A percentile compares a stretch with the other conserved stretches of the same genome.
These are phyloP conservation scores for Apodemia duryi DNA, from an alignment of 2,888 invertebrate species.

Conservation along the genomic window DNA sequence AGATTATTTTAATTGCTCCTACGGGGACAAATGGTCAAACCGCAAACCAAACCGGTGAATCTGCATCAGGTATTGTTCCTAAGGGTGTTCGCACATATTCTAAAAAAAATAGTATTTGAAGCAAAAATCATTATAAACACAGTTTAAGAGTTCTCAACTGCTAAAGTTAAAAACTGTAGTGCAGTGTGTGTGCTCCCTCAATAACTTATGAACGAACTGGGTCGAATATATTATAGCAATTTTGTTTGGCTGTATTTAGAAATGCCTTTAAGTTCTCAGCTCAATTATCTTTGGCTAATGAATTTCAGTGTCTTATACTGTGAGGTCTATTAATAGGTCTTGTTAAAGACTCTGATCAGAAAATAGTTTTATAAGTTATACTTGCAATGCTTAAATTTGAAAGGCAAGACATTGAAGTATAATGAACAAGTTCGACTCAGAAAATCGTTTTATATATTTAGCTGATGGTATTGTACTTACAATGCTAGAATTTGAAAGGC, in stretches of 20 bases:
- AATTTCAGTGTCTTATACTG: not conserved
- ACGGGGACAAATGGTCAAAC: slow-evolving; percentile 5
- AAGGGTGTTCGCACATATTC: slow-evolving; percentile 6
- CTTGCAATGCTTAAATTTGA: not conserved
- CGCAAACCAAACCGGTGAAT: not conserved
- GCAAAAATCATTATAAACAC: too few relatives aligned
- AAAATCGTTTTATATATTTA: not conserved
- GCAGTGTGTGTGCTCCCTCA: too few relatives aligned
- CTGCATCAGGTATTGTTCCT: not conserved
- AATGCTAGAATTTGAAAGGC: not conserved
- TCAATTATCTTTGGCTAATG: not conserved
- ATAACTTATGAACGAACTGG: not conserved
- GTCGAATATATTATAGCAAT: not conserved
- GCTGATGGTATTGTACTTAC: not conserved
- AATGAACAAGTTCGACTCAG: not conserved
- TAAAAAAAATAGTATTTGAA: not conserved
- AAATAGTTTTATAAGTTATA: not conserved
- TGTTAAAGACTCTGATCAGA: not conserved
- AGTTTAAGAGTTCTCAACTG: too few relatives aligned
- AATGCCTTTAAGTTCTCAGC: not conserved
- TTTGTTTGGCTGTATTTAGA: not conserved
- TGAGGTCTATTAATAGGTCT: not conserved
- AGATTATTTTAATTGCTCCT: too few relatives aligned
- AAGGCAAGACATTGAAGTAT: not conserved
- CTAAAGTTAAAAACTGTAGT: too few relatives aligned